Conservation (phyloP, 2,797 vertebrate species). For the Neostethus bicornis region DNA sequence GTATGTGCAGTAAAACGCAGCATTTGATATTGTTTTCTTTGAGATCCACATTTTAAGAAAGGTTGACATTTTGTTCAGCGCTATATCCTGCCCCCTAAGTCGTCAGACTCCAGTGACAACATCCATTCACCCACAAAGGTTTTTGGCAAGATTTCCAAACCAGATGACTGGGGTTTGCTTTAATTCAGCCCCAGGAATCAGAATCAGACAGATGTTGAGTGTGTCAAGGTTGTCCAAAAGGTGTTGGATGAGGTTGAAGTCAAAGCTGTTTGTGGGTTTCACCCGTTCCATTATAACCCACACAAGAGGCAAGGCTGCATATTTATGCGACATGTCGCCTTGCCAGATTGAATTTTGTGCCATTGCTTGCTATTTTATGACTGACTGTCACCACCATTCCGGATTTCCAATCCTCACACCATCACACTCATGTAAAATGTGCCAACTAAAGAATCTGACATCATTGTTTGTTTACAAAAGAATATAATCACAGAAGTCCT, state of each 20-base stretch:
- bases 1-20: too few species aligned
- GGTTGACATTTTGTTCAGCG: too few species aligned
- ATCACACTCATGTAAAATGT: background rate
- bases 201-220: conserved; percentile 14
- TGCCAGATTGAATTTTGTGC: background rate
- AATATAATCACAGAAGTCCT: background rate
- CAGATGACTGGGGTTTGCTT: conserved; percentile 18
- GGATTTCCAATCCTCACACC: background rate
- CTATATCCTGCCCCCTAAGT: background rate
- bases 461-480: background rate
- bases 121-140: conserved; percentile 11
- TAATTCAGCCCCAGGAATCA: conserved; percentile 19
- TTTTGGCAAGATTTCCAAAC: background rate
- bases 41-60: background rate
- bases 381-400: background rate
- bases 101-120: conserved; percentile 21
- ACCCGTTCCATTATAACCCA: background rate
- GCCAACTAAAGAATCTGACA: background rate
- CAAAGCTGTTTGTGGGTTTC: conserved; percentile 9
- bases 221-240: conserved; percentile 13
- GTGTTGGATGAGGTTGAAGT: background rate
- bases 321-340: background rate
- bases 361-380: background rate
- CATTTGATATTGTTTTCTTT: too few species aligned
- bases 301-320: background rate